Evolutionary conservation across 2,888 invertebrate species (phyloP), one percentile per base, ranked within the genome.

Genomic region (Dorcus parallelipipedus): DNA sequence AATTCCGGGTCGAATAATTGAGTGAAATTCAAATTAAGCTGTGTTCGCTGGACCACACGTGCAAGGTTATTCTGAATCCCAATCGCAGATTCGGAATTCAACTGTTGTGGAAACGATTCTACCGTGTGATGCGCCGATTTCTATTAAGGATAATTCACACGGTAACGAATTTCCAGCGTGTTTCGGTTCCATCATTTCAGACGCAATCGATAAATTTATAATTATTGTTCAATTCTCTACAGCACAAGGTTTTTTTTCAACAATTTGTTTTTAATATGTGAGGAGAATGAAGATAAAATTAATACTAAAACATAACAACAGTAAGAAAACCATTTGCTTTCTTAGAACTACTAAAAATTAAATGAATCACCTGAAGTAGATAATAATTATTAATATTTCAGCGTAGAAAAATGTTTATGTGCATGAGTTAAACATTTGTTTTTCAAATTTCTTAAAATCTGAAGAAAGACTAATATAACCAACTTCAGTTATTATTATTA

Each of bases 1-100:
- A 72, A 72, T 74, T 73, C 71, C 72, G 72, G 69, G 68, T 69
- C 71, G 72, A 71, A 73, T 75, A 73, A 74, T 75, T 70, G 73
- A 73, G 69, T 72, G 65, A 72, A 71, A 72, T 73, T 73, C 69
- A 70, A 74, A 74, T 73, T 72, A 73, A 71, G 68, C 67, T 62
- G 61, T 64, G 69, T 60, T 66, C 64, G 66, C 53, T 63, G 64
- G 65, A 69, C 67, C 68, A 69, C 67, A 67, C 62, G 66, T 62
- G 56, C 56, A 59, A 58, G 55, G 59, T 55, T 50, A 50, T 41
- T 54, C 53, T 42, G 53, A 57, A 47, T 57, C 57, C 57, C 41
- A 47, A 57, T 58, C 45, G 45, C 45, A 45, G 45, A 45, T 49
- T 49, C 53, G 17, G 43, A 53, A 58, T 58, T 58, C 41, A 48